Percentiles rank a stretch among this genome's conserved stretches.
phyloP scores from a whole-genome alignment of 2,797 vertebrate species.

The Gymnothorax javanicus region DNA sequence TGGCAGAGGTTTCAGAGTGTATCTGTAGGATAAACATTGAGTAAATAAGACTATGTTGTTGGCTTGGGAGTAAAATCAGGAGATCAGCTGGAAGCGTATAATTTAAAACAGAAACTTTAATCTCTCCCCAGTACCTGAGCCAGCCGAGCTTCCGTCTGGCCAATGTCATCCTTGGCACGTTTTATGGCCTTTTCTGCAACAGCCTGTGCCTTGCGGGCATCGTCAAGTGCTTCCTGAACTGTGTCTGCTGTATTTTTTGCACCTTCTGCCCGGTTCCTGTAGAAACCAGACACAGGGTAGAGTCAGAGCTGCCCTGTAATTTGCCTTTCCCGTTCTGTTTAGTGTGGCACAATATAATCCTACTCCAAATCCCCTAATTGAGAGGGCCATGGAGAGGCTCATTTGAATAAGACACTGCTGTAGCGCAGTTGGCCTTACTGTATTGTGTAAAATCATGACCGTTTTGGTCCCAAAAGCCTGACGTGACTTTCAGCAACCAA shows the following conservation, averaged over 20 bases:
- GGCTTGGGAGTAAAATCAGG: neutral
- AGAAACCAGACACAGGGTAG: conserved; percentile 20
- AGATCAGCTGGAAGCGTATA: neutral
- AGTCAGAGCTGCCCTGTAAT: neutral
- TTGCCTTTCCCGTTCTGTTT: neutral
- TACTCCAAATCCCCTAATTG: neutral
- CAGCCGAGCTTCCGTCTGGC: conserved; percentile 76
- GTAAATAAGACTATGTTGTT: neutral
- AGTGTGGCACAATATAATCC: neutral
- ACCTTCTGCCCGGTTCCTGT: conserved; percentile 80
- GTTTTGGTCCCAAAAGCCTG: neutral
- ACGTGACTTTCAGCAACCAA: neutral
- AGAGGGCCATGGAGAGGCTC: neutral
- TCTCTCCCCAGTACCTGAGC: conserved; percentile 64
- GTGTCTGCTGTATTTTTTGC: conserved; percentile 81
- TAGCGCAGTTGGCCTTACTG: neutral
- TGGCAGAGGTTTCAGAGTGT: conserved; percentile 73
- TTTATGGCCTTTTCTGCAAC: conserved; percentile 84
- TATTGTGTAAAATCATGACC: neutral
- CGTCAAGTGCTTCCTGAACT: conserved; percentile 80
- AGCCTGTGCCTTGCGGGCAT: conserved; percentile 79
- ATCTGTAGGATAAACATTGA: conserved; percentile 71
- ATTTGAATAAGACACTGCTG: neutral
- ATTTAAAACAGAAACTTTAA: neutral
- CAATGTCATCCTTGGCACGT: conserved; percentile 79